These are phyloP conservation scores for Ormyrus labotus DNA, from an alignment of 2,888 invertebrate genomes.

Conservation along the genomic window DNA sequence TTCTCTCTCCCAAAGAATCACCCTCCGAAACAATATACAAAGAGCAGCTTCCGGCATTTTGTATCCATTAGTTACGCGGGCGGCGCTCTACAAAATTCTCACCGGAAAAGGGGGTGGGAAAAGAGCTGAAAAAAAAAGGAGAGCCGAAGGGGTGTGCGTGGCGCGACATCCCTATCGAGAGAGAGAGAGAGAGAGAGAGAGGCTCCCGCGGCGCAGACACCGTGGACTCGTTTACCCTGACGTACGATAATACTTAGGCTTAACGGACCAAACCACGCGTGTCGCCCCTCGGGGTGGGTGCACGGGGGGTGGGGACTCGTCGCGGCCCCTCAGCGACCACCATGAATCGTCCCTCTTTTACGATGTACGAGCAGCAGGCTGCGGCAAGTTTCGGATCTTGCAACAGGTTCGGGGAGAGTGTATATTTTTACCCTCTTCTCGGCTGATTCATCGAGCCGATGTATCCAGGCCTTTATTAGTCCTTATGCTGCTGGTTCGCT, in stretches of 20 bases:
- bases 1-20: no score
- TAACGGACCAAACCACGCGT: conserved; percentile 68
- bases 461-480: background rate
- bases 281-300: conserved; percentile 52
- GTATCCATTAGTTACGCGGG: conserved; percentile 16
- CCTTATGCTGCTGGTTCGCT: background rate
- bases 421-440: background rate
- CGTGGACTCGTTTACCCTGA: conserved; percentile 65
- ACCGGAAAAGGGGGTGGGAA: conserved; percentile 5
- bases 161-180: no score
- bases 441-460: background rate
- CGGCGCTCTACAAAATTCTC: no score
- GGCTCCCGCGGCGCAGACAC: background rate
- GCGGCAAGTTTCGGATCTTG: background rate
- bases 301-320: background rate
- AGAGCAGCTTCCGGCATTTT: background rate
- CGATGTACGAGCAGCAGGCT: no score
- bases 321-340: background rate
- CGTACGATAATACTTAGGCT: conserved; percentile 69
- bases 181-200: no score
- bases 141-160: no score
- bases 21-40: background rate
- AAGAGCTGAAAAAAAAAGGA: no score
- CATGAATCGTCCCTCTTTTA: no score
- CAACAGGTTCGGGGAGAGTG: conserved; percentile 21